These are phyloP conservation scores for Amphimedon queenslandica DNA, from an alignment of 37 sponge, comb jelly and placozoan genomes.

Conservation along the genomic window DNA sequence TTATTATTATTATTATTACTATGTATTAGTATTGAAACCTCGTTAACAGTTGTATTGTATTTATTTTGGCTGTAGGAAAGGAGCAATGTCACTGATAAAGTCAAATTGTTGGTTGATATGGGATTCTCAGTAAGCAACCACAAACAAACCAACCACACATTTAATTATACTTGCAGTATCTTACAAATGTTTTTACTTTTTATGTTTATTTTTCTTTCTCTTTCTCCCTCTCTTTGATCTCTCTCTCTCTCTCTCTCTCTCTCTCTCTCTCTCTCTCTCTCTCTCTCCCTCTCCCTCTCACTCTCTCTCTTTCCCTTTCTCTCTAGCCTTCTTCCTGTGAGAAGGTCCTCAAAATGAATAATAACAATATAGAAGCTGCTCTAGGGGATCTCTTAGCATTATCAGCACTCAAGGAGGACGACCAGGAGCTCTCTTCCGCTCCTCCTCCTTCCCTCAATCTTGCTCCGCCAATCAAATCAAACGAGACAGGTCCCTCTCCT, in stretches of 20 bases:
- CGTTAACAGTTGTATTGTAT: no score
- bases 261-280: constrained; percentile 12
- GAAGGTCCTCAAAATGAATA: constrained; percentile 25
- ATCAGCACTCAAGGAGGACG: constrained; percentile 8
- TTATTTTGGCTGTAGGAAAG: no score
- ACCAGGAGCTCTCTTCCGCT: neutral
- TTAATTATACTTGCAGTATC: neutral
- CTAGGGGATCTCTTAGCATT: constrained; percentile 41
- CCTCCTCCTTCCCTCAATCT: neutral
- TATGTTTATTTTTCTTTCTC: constrained; percentile 7
- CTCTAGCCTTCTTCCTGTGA: neutral
- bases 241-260: constrained; percentile 39
- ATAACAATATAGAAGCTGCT: constrained; percentile 42
- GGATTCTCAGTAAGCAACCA: constrained; percentile 35
- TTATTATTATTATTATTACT: no score
- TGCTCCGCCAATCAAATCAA: neutral
- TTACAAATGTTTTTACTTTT: neutral
- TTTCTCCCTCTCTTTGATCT: neutral
- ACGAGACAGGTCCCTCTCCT: neutral
- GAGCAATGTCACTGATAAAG: constrained; percentile 15
- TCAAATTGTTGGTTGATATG: constrained; percentile 44
- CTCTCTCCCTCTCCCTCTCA: neutral
- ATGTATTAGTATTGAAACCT: no score
- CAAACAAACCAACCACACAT: neutral
- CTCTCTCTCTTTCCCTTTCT: neutral